Evolutionary conservation across 2,888 invertebrate species (phyloP).

Genomic region (Terebella lapidaria): DNA sequence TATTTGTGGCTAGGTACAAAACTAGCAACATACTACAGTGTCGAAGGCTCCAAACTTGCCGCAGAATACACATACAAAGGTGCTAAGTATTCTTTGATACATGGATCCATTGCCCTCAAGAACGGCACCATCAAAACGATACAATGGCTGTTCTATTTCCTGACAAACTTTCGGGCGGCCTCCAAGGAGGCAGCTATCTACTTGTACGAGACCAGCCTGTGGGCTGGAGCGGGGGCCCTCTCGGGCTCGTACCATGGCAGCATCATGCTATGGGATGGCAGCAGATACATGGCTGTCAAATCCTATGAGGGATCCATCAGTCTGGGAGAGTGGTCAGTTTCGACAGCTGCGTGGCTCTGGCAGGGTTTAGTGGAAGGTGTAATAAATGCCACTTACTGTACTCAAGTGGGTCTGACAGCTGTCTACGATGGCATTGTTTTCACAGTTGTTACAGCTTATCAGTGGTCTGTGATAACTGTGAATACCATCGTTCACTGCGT

Average conservation of each 20-base stretch:
- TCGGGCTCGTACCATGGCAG: conserved; percentile 8
- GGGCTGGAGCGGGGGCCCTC: neutral
- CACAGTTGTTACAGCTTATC: neutral
- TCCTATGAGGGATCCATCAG: conserved; percentile 10
- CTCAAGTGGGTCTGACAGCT: neutral
- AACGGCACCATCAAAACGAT: conserved; percentile 14
- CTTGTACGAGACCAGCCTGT: conserved; percentile 8
- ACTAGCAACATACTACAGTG: neutral
- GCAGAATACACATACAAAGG: conserved; percentile 13
- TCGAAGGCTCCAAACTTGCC: conserved; percentile 12
- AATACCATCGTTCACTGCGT: neutral
- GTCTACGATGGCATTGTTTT: neutral
- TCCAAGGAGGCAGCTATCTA: conserved; percentile 10
- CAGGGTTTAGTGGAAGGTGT: neutral
- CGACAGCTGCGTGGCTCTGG: neutral
- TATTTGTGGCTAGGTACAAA: conserved; percentile 6
- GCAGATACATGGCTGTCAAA: conserved; percentile 7
- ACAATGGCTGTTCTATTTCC: conserved; percentile 6
- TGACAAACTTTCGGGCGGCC: conserved; percentile 18
- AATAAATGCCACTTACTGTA: neutral
- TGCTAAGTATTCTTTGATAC: conserved; percentile 3
- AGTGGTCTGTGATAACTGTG: neutral
- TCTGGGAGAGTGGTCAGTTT: neutral
- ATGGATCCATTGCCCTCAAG: conserved; percentile 16
- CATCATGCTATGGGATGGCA: conserved; percentile 17